Evolutionary conservation across 2,113 vertebrate species (phyloP).

Genomic region (Psilopogon haemacephalus): DNA sequence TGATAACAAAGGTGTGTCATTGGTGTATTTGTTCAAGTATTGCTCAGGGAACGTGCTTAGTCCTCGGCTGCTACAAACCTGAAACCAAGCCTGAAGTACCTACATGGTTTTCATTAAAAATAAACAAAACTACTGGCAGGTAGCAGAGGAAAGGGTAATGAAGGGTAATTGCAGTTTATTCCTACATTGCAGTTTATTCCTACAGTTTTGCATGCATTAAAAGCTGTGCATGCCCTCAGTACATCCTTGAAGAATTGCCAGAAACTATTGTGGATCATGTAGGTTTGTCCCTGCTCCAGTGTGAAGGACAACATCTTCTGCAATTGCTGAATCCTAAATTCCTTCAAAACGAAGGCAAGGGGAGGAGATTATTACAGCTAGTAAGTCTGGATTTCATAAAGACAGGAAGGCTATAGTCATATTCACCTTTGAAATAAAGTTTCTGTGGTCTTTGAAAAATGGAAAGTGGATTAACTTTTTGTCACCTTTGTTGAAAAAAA

Average conservation of each 20-base stretch:
- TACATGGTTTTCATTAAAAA: background rate
- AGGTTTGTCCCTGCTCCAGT: background rate
- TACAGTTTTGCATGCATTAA: background rate
- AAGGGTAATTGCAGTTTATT: background rate
- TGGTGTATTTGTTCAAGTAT: background rate
- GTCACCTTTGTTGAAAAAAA: background rate
- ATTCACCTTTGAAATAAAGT: background rate
- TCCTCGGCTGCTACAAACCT: background rate
- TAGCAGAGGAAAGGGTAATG: background rate
- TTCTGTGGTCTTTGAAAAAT: background rate
- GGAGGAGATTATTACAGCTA: background rate
- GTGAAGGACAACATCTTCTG: background rate
- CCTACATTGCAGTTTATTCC: background rate
- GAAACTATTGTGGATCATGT: background rate
- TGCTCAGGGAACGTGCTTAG: background rate
- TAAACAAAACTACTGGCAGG: background rate
- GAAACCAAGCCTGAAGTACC: background rate
- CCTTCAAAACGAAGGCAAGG: background rate
- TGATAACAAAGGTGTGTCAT: background rate
- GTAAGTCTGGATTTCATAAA: background rate
- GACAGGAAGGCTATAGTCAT: background rate
- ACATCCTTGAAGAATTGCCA: background rate
- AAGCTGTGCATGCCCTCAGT: background rate
- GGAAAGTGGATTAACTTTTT: background rate
- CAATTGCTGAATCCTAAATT: background rate